Percentiles rank a stretch among this genome's conserved stretches.
phyloP scores from a whole-genome alignment of 2,797 vertebrate genomes.

The Sebastes hopkinsi region DNA sequence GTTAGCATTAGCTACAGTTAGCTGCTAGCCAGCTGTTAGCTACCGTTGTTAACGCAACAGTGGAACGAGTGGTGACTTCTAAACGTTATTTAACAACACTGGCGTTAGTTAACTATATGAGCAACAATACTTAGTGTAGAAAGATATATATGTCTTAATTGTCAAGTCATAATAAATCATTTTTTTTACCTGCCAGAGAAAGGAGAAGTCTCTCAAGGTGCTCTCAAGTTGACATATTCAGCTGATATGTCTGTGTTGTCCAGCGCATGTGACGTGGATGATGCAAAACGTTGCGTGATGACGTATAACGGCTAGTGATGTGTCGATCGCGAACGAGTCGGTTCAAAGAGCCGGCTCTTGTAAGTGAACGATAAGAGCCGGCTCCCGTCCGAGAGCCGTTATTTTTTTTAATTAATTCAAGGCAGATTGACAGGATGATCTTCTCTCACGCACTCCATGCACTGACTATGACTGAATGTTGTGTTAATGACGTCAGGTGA shows the following conservation, averaged over 20 bases:
- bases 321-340: no score
- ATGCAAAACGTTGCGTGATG: neutral
- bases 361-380: no score
- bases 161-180: rapidly evolving
- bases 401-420: no score
- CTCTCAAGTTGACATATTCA: conserved; percentile 22
- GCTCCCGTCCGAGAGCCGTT: no score
- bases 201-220: neutral
- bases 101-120: neutral
- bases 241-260: neutral
- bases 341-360: no score
- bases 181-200: conserved; percentile 50
- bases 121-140: rapidly evolving
- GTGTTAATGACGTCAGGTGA: no score
- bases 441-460: no score
- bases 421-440: no score
- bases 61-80: conserved; percentile 9
- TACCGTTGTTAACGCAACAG: neutral
- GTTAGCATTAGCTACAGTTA: neutral
- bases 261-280: conserved; percentile 36
- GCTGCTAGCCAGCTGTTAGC: conserved; percentile 11
- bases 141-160: rapidly evolving
- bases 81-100: neutral
- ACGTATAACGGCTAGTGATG: neutral
- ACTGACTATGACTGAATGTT: no score